Percentiles rank a stretch among this genome's conserved stretches.
Evolutionary conservation across 2,113 vertebrate species (phyloP).

Genomic region (Aix galericulata): DNA sequence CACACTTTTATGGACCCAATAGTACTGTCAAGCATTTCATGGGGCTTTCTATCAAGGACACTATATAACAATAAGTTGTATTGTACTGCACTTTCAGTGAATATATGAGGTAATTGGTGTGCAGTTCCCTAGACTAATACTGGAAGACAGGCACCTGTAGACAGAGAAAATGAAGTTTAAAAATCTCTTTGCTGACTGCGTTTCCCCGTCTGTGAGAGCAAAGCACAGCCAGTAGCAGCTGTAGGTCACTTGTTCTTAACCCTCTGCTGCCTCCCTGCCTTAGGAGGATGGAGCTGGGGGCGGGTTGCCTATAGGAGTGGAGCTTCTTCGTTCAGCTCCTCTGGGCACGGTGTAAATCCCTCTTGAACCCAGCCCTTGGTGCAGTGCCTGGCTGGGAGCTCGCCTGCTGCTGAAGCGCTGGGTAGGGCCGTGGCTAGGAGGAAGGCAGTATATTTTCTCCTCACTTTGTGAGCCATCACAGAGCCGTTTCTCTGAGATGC

Average conservation of each 20-base stretch:
- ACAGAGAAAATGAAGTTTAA: constrained; percentile 61
- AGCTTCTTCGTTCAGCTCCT: background rate
- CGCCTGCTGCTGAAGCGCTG: background rate
- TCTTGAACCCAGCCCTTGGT: background rate
- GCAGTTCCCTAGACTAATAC: constrained; percentile 65
- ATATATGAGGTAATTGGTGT: constrained; percentile 68
- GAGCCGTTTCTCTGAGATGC: background rate
- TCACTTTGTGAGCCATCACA: background rate
- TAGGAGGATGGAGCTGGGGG: background rate
- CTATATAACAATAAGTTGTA: constrained; percentile 66
- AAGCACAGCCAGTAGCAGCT: background rate
- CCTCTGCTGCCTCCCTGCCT: background rate
- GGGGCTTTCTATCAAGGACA: constrained; percentile 53
- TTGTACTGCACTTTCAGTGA: constrained; percentile 66
- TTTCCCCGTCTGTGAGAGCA: background rate
- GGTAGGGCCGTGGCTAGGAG: background rate
- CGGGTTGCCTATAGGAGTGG: background rate
- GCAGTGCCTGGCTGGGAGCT: background rate
- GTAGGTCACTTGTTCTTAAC: background rate
- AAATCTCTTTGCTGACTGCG: constrained; percentile 32
- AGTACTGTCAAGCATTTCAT: constrained; percentile 62
- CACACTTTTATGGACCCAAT: constrained; percentile 64
- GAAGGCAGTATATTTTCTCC: accelerated
- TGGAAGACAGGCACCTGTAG: constrained; percentile 54
- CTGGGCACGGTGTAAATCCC: background rate